Evolutionary conservation across 2,797 vertebrate genomes (phyloP).

Genomic region (Sebastiscus albofasciatus): DNA sequence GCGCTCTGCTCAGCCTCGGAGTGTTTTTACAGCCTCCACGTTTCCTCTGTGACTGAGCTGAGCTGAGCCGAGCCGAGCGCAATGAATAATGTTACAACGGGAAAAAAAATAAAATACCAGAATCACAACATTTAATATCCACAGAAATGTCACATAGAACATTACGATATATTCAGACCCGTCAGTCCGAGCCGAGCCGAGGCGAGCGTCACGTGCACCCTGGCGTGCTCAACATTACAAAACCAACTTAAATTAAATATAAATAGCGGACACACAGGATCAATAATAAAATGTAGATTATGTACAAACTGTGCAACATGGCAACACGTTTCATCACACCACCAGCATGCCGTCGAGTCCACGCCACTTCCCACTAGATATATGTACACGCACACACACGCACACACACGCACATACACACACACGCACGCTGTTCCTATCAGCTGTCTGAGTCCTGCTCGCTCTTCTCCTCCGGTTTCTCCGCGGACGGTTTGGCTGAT

Average conservation of each 20-base stretch:
- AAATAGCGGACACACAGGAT: slow-evolving; percentile 78
- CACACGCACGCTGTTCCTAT: slow-evolving; percentile 60
- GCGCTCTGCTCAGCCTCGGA: neutral
- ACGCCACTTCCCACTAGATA: slow-evolving; percentile 79
- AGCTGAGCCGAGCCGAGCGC: neutral
- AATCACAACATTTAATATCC: slow-evolving; percentile 70
- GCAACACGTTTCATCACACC: slow-evolving; percentile 78
- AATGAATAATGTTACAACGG: neutral
- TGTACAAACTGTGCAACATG: slow-evolving; percentile 90
- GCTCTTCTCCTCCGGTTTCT: slow-evolving; percentile 92
- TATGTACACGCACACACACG: neutral
- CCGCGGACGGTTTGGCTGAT: slow-evolving; percentile 85
- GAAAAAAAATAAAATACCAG: neutral
- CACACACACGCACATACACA: neutral
- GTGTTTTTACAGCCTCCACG: neutral
- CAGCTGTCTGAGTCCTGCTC: slow-evolving; percentile 97
- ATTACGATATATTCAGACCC: slow-evolving; percentile 59
- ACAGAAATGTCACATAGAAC: slow-evolving; percentile 56
- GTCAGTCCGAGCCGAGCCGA: slow-evolving; percentile 8
- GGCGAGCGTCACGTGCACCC: neutral
- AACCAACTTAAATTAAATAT: slow-evolving; percentile 84
- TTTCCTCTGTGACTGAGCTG: neutral
- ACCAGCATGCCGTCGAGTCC: slow-evolving; percentile 73
- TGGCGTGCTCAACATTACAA: slow-evolving; percentile 26
- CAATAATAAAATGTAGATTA: slow-evolving; percentile 75